phyloP scores from a whole-genome alignment of 2,888 invertebrate genomes.

The Torymus aiolomorphi region DNA sequence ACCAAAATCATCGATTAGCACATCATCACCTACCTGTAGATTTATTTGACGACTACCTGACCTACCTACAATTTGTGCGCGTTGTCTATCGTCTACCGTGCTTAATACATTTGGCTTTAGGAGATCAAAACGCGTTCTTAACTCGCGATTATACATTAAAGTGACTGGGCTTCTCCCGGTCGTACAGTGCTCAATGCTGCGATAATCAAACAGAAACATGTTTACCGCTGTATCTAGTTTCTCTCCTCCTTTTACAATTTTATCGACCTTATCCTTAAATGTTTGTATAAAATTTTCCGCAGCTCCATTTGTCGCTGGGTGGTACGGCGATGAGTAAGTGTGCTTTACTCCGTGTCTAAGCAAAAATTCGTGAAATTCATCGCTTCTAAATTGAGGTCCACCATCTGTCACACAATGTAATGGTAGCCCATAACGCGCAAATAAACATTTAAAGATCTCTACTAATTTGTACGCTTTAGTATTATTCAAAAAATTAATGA shows the following conservation, averaged over 20 bases:
- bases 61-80: no score
- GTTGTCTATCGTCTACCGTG: no score
- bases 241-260: conserved; percentile 55
- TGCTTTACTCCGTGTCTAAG: no score
- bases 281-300: conserved; percentile 55
- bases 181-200: conserved; percentile 47
- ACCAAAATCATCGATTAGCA: not conserved
- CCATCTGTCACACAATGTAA: conserved; percentile 56
- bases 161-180: conserved; percentile 51
- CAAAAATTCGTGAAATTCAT: conserved; percentile 31
- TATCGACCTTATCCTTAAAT: conserved; percentile 52
- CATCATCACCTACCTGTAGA: conserved; percentile 23
- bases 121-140: not conserved
- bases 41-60: conserved; percentile 2
- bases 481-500: conserved; percentile 52
- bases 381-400: conserved; percentile 53
- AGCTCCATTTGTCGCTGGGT: no score
- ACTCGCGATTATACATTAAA: conserved; percentile 52
- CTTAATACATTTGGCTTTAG: not conserved
- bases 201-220: conserved; percentile 55
- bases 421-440: conserved; percentile 54
- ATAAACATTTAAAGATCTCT: conserved; percentile 47
- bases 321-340: no score
- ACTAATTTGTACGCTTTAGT: conserved; percentile 50
- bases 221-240: conserved; percentile 40